These are phyloP conservation scores for Eublepharis macularius DNA, from an alignment of 2,113 vertebrate species.

Conservation along the genomic window DNA sequence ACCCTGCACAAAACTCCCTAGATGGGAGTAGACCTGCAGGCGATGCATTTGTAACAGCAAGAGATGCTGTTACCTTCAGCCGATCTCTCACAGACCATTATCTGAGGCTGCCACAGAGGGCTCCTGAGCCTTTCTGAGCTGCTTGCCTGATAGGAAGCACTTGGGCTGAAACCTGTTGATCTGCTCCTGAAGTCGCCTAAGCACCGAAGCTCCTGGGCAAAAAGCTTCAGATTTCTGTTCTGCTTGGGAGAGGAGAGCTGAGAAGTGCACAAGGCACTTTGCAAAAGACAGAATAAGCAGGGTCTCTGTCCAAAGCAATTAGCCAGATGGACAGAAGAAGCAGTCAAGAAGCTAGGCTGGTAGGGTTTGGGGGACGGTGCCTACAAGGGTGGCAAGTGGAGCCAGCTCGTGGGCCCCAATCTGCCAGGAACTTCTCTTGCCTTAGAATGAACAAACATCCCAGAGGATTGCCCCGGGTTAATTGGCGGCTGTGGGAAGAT, in stretches of 20 bases:
- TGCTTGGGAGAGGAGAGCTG: neutral
- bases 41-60: neutral
- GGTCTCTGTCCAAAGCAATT: neutral
- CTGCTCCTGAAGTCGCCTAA: neutral
- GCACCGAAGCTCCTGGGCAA: neutral
- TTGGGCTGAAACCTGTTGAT: neutral
- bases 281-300: neutral
- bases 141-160: too few relatives aligned
- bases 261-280: neutral
- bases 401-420: neutral
- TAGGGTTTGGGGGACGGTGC: neutral
- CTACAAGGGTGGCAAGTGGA: neutral
- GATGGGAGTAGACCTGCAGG: neutral
- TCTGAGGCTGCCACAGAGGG: too few relatives aligned
- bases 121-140: too few relatives aligned
- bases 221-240: too few relatives aligned
- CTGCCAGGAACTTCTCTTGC: too few relatives aligned
- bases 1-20: neutral
- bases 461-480: too few relatives aligned
- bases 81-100: too few relatives aligned
- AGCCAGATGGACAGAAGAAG: neutral
- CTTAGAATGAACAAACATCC: too few relatives aligned
- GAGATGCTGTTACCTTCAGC: too few relatives aligned
- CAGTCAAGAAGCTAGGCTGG: neutral
- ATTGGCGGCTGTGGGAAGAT: too few relatives aligned